Percentiles rank a stretch among this genome's conserved stretches.
Evolutionary conservation across 2,888 invertebrate genomes (phyloP).

Genomic region (Athalia circularis): DNA sequence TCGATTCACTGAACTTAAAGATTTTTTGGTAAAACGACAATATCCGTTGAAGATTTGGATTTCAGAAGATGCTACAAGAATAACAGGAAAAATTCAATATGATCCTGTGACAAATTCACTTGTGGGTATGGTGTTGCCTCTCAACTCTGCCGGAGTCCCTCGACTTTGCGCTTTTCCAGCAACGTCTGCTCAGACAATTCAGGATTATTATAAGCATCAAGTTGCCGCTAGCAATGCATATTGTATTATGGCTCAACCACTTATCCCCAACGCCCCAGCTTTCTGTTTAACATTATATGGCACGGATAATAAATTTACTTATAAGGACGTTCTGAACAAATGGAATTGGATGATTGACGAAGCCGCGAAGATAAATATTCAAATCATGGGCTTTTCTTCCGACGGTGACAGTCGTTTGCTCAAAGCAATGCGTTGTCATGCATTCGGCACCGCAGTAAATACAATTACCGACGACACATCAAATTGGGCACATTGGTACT

Average conservation of each 20-base stretch:
- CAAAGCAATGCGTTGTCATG: constrained; percentile 48
- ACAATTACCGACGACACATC: background rate
- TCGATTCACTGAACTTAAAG: constrained; percentile 51
- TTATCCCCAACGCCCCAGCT: constrained; percentile 45
- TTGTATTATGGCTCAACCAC: constrained; percentile 46
- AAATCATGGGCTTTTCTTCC: constrained; percentile 49
- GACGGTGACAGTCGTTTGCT: constrained; percentile 51
- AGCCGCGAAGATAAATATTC: constrained; percentile 44
- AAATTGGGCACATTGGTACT: constrained; percentile 6
- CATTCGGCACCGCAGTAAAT: background rate
- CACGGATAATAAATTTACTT: constrained; percentile 48
- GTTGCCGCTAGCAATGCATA: constrained; percentile 45
- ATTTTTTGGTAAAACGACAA: constrained; percentile 49
- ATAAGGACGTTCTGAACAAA: constrained; percentile 42
- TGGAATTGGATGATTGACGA: constrained; percentile 46
- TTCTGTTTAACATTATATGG: constrained; percentile 42
- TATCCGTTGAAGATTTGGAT: constrained; percentile 53
- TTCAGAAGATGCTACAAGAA: constrained; percentile 50
- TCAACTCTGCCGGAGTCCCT: constrained; percentile 11
- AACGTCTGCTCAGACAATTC: constrained; percentile 13
- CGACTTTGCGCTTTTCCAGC: constrained; percentile 3
- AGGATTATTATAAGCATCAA: constrained; percentile 31
- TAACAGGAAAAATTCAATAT: constrained; percentile 46
- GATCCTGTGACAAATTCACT: constrained; percentile 41
- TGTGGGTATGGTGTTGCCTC: constrained; percentile 47